A percentile compares a stretch with the other conserved stretches of the same genome.
Evolutionary conservation across 2,888 invertebrate genomes (phyloP).

Genomic region (Dasypogon diadema): DNA sequence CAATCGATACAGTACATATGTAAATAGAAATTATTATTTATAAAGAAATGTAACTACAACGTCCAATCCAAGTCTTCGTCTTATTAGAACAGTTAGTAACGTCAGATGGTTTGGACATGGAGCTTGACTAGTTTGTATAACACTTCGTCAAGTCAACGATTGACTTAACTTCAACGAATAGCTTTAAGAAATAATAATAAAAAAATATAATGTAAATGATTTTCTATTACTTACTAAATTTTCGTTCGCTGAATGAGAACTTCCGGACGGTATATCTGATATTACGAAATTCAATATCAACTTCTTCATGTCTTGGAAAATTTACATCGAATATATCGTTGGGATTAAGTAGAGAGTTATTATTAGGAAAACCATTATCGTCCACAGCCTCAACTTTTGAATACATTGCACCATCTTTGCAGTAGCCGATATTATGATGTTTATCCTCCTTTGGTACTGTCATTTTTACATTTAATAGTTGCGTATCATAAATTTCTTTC

Average conservation of each 20-base stretch:
- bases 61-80: too few species aligned
- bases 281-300: constrained; percentile 78
- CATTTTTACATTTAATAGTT: neutral
- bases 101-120: too few species aligned
- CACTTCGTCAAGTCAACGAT: too few species aligned
- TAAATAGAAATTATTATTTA: too few species aligned
- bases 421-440: neutral
- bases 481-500: too few species aligned
- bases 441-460: constrained; percentile 34
- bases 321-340: constrained; percentile 58
- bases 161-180: neutral
- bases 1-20: too few species aligned
- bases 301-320: constrained; percentile 70
- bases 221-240: constrained; percentile 75
- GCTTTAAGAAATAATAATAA: neutral
- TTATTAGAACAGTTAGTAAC: too few species aligned
- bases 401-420: neutral
- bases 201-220: neutral
- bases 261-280: constrained; percentile 75
- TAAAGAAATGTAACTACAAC: too few species aligned
- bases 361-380: neutral
- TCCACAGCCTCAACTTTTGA: neutral
- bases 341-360: neutral
- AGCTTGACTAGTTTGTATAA: too few species aligned
- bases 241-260: constrained; percentile 72